Evolutionary conservation across 2,888 invertebrate species (phyloP).

Genomic region (Sinelater perroti): DNA sequence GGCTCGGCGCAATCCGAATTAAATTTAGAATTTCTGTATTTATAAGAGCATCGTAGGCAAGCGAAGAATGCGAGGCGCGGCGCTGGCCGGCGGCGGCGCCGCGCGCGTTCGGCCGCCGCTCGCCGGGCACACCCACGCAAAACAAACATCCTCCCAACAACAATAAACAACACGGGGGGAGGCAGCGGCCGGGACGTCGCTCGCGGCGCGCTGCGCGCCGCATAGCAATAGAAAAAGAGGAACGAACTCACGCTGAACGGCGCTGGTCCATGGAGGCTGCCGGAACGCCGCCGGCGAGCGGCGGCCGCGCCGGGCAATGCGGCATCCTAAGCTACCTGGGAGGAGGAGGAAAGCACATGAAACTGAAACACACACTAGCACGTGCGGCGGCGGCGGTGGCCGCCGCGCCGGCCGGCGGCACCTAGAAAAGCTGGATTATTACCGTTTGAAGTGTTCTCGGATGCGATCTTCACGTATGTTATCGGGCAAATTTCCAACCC

Average conservation of each 20-base stretch:
- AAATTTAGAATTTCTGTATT: slow-evolving; percentile 32
- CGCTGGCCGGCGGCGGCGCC: slow-evolving; percentile 26
- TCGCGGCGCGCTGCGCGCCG: too few relatives aligned
- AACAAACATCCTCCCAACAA: slow-evolving; percentile 31
- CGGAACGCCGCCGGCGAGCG: too few relatives aligned
- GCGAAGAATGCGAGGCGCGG: slow-evolving; percentile 36
- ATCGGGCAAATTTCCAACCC: slow-evolving; percentile 99
- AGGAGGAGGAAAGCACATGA: slow-evolving; percentile 10
- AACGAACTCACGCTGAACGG: slow-evolving; percentile 39
- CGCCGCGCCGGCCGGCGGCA: too few relatives aligned
- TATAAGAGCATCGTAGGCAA: slow-evolving; percentile 30
- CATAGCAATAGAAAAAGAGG: slow-evolving; percentile 29
- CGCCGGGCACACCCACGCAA: slow-evolving; percentile 37
- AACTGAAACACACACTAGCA: slow-evolving; percentile 25
- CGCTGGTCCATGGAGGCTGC: slow-evolving; percentile 17
- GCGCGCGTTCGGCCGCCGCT: slow-evolving; percentile 22
- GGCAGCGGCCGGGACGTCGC: slow-evolving; percentile 3
- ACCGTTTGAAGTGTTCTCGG: slow-evolving; percentile 98
- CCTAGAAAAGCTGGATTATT: slow-evolving; percentile 57
- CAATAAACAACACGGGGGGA: slow-evolving; percentile 19
- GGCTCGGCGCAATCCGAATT: slow-evolving; percentile 5
- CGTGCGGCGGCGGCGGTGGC: slow-evolving; percentile 24
- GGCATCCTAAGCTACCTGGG: slow-evolving; percentile 7
- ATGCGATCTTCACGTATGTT: slow-evolving; percentile 97
- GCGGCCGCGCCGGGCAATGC: background rate